A percentile compares a stretch with the other conserved stretches of the same genome.
Evolutionary conservation across 2,888 invertebrate genomes (phyloP).

Genomic region (Noctua janthina): DNA sequence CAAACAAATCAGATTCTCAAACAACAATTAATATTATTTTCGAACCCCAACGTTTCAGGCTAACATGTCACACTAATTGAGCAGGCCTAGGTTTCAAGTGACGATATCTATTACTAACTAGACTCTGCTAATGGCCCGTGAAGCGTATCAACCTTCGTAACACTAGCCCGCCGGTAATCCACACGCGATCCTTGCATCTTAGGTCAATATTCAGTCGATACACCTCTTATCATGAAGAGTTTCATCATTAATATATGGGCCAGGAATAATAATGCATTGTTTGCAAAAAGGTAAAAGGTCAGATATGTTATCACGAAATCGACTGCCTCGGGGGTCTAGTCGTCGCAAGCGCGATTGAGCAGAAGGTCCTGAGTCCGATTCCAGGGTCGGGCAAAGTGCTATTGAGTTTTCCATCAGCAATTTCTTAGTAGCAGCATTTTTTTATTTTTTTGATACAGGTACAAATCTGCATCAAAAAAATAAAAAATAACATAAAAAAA

Average conservation of each 20-base stretch:
- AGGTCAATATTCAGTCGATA: constrained; percentile 15
- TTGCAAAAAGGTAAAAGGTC: neutral
- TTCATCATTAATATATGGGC: neutral
- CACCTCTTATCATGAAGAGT: neutral
- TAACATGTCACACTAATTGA: constrained; percentile 5
- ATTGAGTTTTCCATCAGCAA: too few species aligned
- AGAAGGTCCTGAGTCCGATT: too few species aligned
- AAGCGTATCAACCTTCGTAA: constrained; percentile 77
- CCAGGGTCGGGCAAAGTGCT: too few species aligned
- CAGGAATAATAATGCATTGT: too few species aligned
- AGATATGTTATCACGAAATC: too few species aligned
- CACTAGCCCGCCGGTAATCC: constrained; percentile 55
- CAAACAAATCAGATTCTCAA: neutral
- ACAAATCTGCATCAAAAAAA: too few species aligned
- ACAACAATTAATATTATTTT: neutral
- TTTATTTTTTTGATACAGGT: too few species aligned
- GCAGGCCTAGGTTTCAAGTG: constrained; percentile 13
- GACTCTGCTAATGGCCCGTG: constrained; percentile 61
- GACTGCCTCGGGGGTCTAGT: too few species aligned
- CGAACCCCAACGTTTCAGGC: too few species aligned
- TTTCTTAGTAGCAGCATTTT: too few species aligned
- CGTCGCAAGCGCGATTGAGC: too few species aligned
- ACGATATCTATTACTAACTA: constrained; percentile 42
- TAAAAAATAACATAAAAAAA: too few species aligned
- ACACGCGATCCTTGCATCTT: constrained; percentile 39